These are phyloP conservation scores for Entelurus aequoreus DNA, from an alignment of 2,113 vertebrate genomes.

Conservation along the genomic window DNA sequence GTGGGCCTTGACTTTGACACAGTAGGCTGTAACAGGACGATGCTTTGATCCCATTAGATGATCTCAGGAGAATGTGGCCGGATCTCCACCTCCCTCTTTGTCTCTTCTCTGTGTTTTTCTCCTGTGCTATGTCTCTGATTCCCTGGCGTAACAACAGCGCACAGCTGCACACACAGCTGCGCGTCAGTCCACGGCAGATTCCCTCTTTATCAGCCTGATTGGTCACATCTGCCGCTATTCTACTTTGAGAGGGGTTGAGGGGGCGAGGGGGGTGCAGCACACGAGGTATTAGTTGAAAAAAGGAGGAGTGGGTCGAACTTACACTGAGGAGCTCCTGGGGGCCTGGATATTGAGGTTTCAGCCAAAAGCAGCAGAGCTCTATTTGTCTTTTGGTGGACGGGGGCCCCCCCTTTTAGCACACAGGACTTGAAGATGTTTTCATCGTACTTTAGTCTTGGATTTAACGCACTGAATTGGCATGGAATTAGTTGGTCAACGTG, in stretches of 20 bases:
- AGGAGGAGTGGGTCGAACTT: not conserved
- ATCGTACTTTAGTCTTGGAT: not conserved
- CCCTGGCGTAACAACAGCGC: conserved; percentile 33
- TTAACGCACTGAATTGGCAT: not conserved
- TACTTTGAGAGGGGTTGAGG: conserved; percentile 41
- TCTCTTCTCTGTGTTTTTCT: not conserved
- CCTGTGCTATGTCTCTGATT: conserved; percentile 4
- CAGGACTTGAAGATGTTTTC: not conserved
- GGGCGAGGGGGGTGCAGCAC: not conserved
- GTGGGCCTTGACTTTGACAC: no score
- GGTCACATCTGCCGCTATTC: conserved; percentile 63
- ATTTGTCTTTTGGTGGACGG: conserved; percentile 33
- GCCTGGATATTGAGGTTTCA: conserved; percentile 17
- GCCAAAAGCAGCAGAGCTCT: conserved; percentile 43
- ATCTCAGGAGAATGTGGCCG: conserved; percentile 4
- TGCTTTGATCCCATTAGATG: conserved; percentile 35
- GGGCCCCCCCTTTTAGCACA: conserved; percentile 18
- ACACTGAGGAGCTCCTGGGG: conserved; percentile 1
- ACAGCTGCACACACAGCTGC: conserved; percentile 70
- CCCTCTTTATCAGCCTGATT: conserved; percentile 62
- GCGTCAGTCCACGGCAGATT: conserved; percentile 42
- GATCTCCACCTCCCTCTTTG: conserved; percentile 13
- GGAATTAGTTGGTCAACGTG: not conserved
- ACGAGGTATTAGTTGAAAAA: not conserved
- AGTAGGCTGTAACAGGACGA: no score